Evolutionary conservation across 2,113 vertebrate species (phyloP), one percentile per base, ranked within the genome.

Genomic region (Scartelaos histophorus): DNA sequence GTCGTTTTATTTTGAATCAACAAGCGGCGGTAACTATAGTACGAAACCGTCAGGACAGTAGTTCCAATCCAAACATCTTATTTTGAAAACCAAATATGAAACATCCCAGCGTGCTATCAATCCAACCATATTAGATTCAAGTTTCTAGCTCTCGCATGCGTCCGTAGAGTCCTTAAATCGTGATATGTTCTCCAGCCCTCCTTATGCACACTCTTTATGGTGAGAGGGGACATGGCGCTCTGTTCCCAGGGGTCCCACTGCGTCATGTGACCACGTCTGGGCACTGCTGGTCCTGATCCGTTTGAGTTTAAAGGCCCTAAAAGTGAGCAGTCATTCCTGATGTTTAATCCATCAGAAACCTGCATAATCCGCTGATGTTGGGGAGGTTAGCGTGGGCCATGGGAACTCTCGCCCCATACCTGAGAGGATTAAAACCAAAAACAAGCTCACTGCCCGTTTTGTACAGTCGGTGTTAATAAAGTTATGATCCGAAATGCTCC

Each of bases 261-360:
- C 83, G 82, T 90, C 92, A 92, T 92, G 93, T 92, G 92, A 93
- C 15, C 77, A 73, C 75, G 83, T 87, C 87, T 85, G 85, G 81
- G 76, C 64, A 4, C 66, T 78, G 89, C 90, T 87, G 89, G 89
- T 90, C 91, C 92, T 88, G 88, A 89, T 81, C 85, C 76, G 70
- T 86, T 91, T 83, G 80, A 86, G 82, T 79, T 82, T 76, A 88
- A 61, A 61, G 24, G 16, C 87, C 82, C 86, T 84, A 85, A 80
- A 90, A 90, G 85, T 86, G 89, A 91, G 91, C 89, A 91, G 81
- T 91, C 85, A 81, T 85, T 84, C 81, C 89, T 85, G 90, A 92
- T 92, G 88, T 91, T 94, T 93, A 93, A 92, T 92, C 93, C 91
- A 83, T 86, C 89, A 90, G 81, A 90, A 89, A 88, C 82, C 81